phyloP scores from a whole-genome alignment of 2,113 vertebrate species.

The Paraplagusia blochii region DNA sequence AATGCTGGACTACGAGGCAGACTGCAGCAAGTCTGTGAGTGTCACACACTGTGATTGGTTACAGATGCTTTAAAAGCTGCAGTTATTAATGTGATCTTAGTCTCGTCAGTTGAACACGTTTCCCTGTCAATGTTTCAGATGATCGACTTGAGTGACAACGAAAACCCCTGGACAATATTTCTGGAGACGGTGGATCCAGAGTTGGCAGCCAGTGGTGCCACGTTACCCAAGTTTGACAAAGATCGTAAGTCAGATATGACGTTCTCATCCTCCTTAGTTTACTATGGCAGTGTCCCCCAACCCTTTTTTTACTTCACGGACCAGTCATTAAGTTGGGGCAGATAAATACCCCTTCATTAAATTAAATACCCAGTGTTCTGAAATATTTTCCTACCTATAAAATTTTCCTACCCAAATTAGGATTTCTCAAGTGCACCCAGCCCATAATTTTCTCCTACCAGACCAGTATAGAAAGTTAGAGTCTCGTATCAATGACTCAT shows the following conservation, averaged over 20 bases:
- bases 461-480: too few species aligned
- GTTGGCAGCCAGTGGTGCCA: constrained; percentile 94
- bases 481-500: too few species aligned
- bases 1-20: constrained; percentile 97
- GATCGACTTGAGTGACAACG: constrained; percentile 98
- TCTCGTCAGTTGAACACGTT: background rate
- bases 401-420: too few species aligned
- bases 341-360: too few species aligned
- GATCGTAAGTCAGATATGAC: constrained; percentile 82
- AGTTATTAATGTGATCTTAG: background rate
- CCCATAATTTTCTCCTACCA: too few species aligned
- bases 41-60: background rate
- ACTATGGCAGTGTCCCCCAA: too few species aligned
- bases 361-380: too few species aligned
- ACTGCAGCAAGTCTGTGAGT: constrained; percentile 95
- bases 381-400: too few species aligned
- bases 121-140: constrained; percentile 76
- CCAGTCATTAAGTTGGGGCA: too few species aligned
- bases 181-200: constrained; percentile 98
- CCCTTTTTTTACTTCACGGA: too few species aligned
- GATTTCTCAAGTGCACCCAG: too few species aligned
- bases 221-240: constrained; percentile 99
- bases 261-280: background rate
- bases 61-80: too few species aligned
- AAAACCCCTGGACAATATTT: constrained; percentile 99